A percentile compares a stretch with the other conserved stretches of the same genome.
Conservation (phyloP, 2,888 invertebrate genomes). For the Plutella xylostella region DNA sequence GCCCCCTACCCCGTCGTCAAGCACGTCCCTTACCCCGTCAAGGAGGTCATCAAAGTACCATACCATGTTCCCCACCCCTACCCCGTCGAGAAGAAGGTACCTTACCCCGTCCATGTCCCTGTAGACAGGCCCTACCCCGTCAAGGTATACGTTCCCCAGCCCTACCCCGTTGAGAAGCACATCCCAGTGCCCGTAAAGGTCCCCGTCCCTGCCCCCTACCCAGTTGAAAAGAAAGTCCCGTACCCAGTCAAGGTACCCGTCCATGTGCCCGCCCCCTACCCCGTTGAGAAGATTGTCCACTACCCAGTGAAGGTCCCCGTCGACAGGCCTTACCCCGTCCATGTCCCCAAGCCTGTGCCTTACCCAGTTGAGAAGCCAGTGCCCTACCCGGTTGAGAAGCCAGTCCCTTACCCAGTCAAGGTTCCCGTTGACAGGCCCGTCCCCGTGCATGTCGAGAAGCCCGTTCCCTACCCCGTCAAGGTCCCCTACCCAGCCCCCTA, state of each 20-base stretch:
- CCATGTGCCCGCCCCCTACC: slow-evolving; percentile 71
- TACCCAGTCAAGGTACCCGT: slow-evolving; percentile 74
- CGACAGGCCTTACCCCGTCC: slow-evolving; percentile 74
- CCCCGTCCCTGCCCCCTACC: slow-evolving; percentile 76
- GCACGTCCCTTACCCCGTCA: slow-evolving; percentile 75
- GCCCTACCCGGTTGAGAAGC: slow-evolving; percentile 72
- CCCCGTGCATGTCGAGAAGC: slow-evolving; percentile 56
- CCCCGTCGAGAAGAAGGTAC: slow-evolving; percentile 74
- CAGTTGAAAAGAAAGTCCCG: slow-evolving; percentile 75
- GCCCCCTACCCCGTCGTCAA: slow-evolving; percentile 77
- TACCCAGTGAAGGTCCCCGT: slow-evolving; percentile 75
- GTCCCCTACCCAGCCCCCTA: slow-evolving; percentile 76
- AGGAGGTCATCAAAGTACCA: slow-evolving; percentile 71
- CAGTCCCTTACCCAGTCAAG: slow-evolving; percentile 72
- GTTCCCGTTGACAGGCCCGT: slow-evolving; percentile 71
- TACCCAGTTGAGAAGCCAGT: slow-evolving; percentile 70
- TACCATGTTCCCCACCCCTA: slow-evolving; percentile 77
- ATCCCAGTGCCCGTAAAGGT: slow-evolving; percentile 76
- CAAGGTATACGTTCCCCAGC: slow-evolving; percentile 68
- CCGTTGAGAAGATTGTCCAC: slow-evolving; percentile 64
- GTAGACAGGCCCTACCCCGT: slow-evolving; percentile 64
- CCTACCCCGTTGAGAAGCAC: slow-evolving; percentile 72
- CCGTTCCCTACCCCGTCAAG: slow-evolving; percentile 70
- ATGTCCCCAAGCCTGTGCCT: slow-evolving; percentile 71
- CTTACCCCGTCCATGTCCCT: slow-evolving; percentile 64